Percentiles rank a stretch among this genome's conserved stretches.
phyloP scores from a whole-genome alignment of 30 jellyfish, hydroid and myxozoan genomes.

The Chrysaora quinquecirrha region DNA sequence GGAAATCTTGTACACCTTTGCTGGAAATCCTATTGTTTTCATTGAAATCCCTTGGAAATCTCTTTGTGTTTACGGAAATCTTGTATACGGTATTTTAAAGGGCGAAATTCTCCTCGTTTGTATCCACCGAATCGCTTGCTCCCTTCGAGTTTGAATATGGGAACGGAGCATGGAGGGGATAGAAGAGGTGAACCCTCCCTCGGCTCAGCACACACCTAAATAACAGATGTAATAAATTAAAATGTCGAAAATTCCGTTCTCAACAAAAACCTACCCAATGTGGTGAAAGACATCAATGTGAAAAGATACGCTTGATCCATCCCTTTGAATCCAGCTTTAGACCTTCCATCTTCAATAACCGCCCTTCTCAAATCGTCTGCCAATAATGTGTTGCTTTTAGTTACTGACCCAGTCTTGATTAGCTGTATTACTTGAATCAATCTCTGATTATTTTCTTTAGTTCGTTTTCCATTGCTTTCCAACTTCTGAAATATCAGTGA shows the following conservation, averaged over 20 bases:
- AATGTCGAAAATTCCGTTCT: neutral
- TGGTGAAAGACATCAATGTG: constrained; percentile 47
- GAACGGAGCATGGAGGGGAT: too few relatives aligned
- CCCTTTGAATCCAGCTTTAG: neutral
- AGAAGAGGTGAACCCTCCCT: too few relatives aligned
- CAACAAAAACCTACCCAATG: constrained; percentile 35
- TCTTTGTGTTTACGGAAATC: too few relatives aligned
- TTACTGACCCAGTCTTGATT: neutral
- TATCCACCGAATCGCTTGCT: too few relatives aligned
- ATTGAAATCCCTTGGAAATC: too few relatives aligned
- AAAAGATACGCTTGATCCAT: constrained; percentile 36
- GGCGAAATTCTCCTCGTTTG: too few relatives aligned
- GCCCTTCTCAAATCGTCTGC: constrained; percentile 16
- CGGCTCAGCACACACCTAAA: too few relatives aligned
- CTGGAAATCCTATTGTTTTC: too few relatives aligned
- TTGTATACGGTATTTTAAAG: too few relatives aligned
- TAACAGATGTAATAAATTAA: too few relatives aligned
- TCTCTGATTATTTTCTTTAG: neutral
- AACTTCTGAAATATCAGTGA: neutral
- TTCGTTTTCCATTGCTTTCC: neutral
- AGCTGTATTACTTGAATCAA: neutral
- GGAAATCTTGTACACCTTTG: too few relatives aligned
- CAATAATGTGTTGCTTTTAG: neutral
- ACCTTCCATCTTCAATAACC: constrained; percentile 5
- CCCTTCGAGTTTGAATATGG: too few relatives aligned